Conservation (phyloP, 2,888 invertebrate species). For the Epistrophe eligans region DNA sequence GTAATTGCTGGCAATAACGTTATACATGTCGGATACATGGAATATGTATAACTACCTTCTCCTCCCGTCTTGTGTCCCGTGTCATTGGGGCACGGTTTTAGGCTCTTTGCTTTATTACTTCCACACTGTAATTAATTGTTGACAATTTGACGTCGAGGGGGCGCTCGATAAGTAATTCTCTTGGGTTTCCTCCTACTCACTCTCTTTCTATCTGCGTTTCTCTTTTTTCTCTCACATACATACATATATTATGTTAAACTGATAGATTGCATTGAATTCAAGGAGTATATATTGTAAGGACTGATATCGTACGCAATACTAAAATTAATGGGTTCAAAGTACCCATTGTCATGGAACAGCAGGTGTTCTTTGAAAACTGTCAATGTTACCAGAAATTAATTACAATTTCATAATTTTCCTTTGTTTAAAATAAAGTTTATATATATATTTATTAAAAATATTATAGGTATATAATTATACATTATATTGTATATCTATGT, state of each 20-base stretch:
- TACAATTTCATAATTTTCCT: slow-evolving; percentile 60
- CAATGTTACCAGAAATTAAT: slow-evolving; percentile 72
- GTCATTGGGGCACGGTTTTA: slow-evolving; percentile 18
- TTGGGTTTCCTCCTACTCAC: not conserved
- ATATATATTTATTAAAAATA: not conserved
- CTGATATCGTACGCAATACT: not conserved
- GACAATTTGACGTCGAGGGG: slow-evolving; percentile 69
- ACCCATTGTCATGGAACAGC: slow-evolving; percentile 61
- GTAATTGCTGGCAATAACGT: slow-evolving; percentile 64
- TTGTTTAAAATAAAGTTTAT: slow-evolving; percentile 36
- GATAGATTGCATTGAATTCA: slow-evolving; percentile 65
- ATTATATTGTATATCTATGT: too few relatives aligned
- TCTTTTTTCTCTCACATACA: not conserved
- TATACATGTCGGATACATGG: slow-evolving; percentile 32
- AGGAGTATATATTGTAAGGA: slow-evolving; percentile 26
- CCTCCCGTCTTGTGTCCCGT: not conserved
- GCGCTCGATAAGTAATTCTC: slow-evolving; percentile 69
- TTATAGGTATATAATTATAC: not conserved
- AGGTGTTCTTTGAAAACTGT: slow-evolving; percentile 70
- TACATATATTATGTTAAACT: slow-evolving; percentile 25
- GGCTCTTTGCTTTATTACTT: slow-evolving; percentile 71
- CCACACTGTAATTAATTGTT: slow-evolving; percentile 71
- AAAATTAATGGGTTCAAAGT: slow-evolving; percentile 53
- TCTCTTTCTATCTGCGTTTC: not conserved
- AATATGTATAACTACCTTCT: slow-evolving; percentile 22